A percentile compares a stretch with the other conserved stretches of the same genome.
Conservation (phyloP, 2,888 invertebrate genomes). For the Litoditis marina region DNA sequence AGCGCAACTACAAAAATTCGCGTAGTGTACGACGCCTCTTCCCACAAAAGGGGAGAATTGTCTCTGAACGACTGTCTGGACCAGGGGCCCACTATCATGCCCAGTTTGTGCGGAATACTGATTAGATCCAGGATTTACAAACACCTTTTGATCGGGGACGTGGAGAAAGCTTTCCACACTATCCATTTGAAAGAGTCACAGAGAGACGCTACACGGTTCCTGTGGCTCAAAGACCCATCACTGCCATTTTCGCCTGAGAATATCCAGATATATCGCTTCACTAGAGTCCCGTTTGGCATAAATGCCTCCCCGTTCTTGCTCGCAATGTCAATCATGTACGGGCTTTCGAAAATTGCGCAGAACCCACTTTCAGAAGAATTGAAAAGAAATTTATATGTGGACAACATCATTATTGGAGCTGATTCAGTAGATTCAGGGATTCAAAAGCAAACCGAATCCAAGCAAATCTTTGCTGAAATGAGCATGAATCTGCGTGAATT, state of each 20-base stretch:
- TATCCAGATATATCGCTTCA: constrained; percentile 26
- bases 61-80: constrained; percentile 34
- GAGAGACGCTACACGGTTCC: constrained; percentile 27
- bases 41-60: not conserved
- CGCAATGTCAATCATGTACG: constrained; percentile 18
- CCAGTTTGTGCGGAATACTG: constrained; percentile 26
- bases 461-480: not conserved
- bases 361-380: constrained; percentile 4
- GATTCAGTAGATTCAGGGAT: not conserved
- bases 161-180: constrained; percentile 46
- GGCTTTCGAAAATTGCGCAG: too few species aligned
- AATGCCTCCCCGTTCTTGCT: constrained; percentile 28
- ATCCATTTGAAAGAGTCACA: constrained; percentile 22
- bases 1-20: constrained; percentile 35
- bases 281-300: constrained; percentile 35
- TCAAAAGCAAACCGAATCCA: not conserved
- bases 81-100: constrained; percentile 28
- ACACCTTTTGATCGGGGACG: constrained; percentile 25
- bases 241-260: constrained; percentile 20
- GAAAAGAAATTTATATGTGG: constrained; percentile 7
- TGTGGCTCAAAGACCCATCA: constrained; percentile 32
- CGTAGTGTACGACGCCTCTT: constrained; percentile 38
- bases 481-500: constrained; percentile 12
- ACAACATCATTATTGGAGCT: not conserved
- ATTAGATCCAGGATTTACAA: constrained; percentile 19